Conservation (phyloP, 2,113 vertebrate species). For the Pipa parva region DNA sequence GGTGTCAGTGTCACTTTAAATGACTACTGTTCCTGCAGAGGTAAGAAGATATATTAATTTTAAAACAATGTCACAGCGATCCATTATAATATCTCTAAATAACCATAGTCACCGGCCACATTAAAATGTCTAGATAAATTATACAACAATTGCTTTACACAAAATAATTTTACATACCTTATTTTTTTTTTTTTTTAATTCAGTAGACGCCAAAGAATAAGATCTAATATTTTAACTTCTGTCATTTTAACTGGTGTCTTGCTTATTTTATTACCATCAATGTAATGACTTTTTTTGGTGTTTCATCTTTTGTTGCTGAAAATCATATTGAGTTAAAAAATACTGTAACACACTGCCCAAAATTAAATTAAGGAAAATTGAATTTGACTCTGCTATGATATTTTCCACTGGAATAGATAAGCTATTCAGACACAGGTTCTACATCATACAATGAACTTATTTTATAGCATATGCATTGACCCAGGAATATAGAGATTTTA, state of each 20-base stretch:
- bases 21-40: too few relatives aligned
- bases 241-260: not conserved
- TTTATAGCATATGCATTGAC: not conserved
- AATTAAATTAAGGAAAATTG: not conserved
- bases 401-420: not conserved
- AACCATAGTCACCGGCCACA: too few relatives aligned
- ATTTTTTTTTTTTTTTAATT: too few relatives aligned
- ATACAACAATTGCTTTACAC: too few relatives aligned
- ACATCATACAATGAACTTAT: not conserved
- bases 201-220: too few relatives aligned
- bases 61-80: too few relatives aligned
- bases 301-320: not conserved
- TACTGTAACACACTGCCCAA: not conserved
- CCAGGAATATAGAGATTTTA: not conserved
- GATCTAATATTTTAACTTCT: not conserved
- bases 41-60: too few relatives aligned
- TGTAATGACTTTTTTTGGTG: not conserved
- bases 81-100: too few relatives aligned
- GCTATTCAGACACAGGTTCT: not conserved
- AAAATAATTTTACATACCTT: too few relatives aligned
- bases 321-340: not conserved
- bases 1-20: too few relatives aligned
- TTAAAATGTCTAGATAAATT: too few relatives aligned
- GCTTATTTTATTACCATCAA: not conserved
- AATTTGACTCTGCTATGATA: conserved; percentile 1